phyloP scores from a whole-genome alignment of 2,113 vertebrate genomes.

The Channa argus region DNA sequence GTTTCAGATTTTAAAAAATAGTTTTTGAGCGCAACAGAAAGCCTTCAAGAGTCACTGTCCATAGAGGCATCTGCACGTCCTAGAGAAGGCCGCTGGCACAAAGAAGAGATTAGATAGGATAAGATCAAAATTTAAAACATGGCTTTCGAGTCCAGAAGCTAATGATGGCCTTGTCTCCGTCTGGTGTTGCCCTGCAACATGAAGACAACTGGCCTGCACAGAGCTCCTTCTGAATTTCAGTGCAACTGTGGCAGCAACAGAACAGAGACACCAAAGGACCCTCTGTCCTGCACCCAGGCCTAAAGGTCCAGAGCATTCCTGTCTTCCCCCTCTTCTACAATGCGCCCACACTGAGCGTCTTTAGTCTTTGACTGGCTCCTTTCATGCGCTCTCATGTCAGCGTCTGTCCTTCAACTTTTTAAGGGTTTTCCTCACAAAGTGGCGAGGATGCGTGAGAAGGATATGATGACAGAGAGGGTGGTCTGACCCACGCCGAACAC shows the following conservation, averaged over 20 bases:
- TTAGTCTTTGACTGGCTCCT: slow-evolving; percentile 33
- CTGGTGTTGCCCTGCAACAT: neutral
- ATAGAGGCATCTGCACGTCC: slow-evolving; percentile 56
- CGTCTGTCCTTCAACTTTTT: neutral
- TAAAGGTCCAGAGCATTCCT: slow-evolving; percentile 49
- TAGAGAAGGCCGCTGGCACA: slow-evolving; percentile 68
- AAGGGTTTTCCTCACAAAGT: slow-evolving; percentile 86
- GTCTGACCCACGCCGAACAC: slow-evolving; percentile 97
- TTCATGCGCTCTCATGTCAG: neutral
- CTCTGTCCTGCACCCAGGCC: slow-evolving; percentile 18
- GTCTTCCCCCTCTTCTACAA: slow-evolving; percentile 8
- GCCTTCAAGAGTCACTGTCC: slow-evolving; percentile 59
- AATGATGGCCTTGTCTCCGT: slow-evolving; percentile 14
- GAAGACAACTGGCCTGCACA: neutral
- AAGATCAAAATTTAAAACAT: slow-evolving; percentile 30
- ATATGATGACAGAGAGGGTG: slow-evolving; percentile 91
- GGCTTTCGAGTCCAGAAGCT: slow-evolving; percentile 60
- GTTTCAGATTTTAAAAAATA: slow-evolving; percentile 1
- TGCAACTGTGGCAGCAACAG: slow-evolving; percentile 32
- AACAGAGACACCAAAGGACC: slow-evolving; percentile 23
- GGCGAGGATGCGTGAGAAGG: slow-evolving; percentile 95
- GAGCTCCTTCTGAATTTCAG: slow-evolving; percentile 28
- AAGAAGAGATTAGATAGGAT: slow-evolving; percentile 34
- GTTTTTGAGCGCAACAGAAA: slow-evolving; percentile 41
- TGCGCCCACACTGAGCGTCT: neutral